Conservation (phyloP, 2,797 vertebrate genomes). For the Schizopygopsis malacanthus region DNA sequence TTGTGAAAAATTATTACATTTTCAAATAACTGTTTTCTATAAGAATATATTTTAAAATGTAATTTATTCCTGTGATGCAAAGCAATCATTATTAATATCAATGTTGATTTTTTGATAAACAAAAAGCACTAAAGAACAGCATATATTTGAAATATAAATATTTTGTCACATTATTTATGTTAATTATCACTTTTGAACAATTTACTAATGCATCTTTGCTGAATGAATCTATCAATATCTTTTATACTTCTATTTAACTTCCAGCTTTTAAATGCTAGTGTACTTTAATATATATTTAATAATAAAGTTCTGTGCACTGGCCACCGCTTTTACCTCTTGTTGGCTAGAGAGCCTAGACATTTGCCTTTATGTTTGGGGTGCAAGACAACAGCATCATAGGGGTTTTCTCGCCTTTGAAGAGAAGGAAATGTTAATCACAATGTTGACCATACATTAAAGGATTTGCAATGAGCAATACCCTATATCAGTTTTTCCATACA, state of each 20-base stretch:
- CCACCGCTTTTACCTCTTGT: constrained; percentile 82
- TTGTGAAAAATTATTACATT: neutral
- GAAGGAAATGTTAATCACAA: constrained; percentile 21
- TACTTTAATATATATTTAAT: neutral
- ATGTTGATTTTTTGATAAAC: neutral
- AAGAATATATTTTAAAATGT: neutral
- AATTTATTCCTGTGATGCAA: neutral
- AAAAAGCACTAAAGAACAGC: neutral
- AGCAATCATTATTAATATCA: neutral
- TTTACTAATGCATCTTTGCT: neutral
- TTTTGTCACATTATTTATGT: neutral
- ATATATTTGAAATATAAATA: neutral
- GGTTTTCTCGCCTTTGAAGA: constrained; percentile 87
- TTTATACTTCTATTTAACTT: neutral
- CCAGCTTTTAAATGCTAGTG: neutral
- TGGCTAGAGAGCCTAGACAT: constrained; percentile 84
- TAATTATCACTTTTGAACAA: neutral
- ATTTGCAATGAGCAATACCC: neutral
- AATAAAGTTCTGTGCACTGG: neutral
- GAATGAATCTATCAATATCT: neutral
- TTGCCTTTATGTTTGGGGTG: constrained; percentile 88
- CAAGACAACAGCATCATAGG: constrained; percentile 92
- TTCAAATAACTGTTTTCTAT: neutral
- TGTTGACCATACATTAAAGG: neutral
- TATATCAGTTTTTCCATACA: neutral